Evolutionary conservation across 1,140 invertebrate genomes (phyloP).

Genomic region (Mizuhopecten yessoensis): DNA sequence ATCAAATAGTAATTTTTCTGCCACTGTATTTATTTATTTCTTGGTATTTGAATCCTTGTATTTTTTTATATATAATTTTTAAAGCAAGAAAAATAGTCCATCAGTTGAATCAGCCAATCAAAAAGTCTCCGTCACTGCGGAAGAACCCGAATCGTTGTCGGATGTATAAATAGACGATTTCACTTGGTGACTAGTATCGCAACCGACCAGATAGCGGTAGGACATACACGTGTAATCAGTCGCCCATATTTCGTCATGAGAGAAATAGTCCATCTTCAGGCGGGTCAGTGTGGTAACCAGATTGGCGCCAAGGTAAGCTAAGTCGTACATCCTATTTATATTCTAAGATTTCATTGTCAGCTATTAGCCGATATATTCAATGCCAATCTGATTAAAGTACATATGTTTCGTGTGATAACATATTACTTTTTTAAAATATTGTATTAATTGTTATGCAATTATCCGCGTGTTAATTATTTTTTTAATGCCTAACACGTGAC

Average conservation of each 20-base stretch:
- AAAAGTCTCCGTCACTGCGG: neutral
- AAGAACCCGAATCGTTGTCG: neutral
- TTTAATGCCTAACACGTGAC: no score
- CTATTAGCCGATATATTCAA: no score
- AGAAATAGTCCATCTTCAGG: conserved; percentile 86
- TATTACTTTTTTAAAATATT: no score
- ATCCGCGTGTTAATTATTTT: no score
- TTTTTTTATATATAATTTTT: no score
- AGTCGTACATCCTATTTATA: no score
- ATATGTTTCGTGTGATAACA: neutral
- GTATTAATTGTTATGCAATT: no score
- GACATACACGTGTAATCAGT: neutral
- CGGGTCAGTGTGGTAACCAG: conserved; percentile 94
- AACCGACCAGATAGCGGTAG: neutral
- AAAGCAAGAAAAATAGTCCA: neutral
- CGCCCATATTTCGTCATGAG: conserved; percentile 78
- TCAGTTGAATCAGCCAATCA: neutral
- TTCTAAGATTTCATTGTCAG: no score
- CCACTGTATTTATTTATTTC: neutral
- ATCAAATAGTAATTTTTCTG: neutral
- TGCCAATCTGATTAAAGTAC: neutral
- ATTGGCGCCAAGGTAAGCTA: conserved; percentile 91
- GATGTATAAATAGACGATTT: neutral
- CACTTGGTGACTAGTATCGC: neutral
- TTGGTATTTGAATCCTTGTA: neutral